These are phyloP conservation scores for Napeogenes inachia DNA, from an alignment of 2,888 invertebrate genomes.

Conservation along the genomic window DNA sequence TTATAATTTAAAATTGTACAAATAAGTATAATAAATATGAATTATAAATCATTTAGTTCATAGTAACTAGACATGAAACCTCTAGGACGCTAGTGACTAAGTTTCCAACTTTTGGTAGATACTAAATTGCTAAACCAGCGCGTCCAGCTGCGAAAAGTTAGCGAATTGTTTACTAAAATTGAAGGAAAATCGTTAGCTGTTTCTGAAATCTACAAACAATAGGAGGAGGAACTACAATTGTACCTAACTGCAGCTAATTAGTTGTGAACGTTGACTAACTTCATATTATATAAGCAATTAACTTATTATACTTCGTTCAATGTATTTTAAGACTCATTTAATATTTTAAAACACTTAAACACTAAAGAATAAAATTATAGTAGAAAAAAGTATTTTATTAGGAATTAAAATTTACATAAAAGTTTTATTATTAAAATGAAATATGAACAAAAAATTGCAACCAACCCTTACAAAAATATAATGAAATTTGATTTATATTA, in stretches of 20 bases:
- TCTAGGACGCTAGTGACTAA: neutral
- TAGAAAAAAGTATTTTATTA: too few species aligned
- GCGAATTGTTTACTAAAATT: constrained; percentile 40
- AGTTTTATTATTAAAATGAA: too few species aligned
- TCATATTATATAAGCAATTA: too few species aligned
- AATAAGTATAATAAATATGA: neutral
- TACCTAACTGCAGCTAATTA: neutral
- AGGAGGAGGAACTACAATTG: constrained; percentile 8
- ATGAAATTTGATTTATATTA: neutral
- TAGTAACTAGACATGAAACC: neutral
- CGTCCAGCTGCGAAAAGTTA: constrained; percentile 42
- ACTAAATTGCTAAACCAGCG: constrained; percentile 23
- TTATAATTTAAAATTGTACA: too few species aligned
- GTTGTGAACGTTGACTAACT: too few species aligned
- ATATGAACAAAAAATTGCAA: too few species aligned
- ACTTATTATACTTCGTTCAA: too few species aligned
- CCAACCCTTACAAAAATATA: neutral
- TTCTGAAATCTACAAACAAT: constrained; percentile 30
- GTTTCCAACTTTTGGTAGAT: constrained; percentile 19
- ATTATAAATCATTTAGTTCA: neutral
- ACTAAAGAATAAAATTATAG: too few species aligned
- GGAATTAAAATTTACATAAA: too few species aligned
- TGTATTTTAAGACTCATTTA: too few species aligned
- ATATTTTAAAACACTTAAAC: too few species aligned
- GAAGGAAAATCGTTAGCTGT: constrained; percentile 25